Percentiles rank a stretch among this genome's conserved stretches.
Evolutionary conservation across 92 coral and sea anemone genomes (phyloP).

Genomic region (Phenganax subtilis): DNA sequence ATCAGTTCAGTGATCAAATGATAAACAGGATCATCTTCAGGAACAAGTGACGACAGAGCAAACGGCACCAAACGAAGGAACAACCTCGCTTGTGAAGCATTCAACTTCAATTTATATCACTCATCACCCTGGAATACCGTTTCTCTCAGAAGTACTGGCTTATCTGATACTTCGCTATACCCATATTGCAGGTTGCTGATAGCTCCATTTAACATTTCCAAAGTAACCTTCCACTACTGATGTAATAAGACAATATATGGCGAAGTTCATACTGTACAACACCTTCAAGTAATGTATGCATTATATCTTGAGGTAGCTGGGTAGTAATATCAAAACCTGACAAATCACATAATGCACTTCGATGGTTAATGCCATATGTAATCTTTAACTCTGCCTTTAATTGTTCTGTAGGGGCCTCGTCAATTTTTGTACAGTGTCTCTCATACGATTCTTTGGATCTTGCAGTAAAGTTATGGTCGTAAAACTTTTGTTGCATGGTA

Average conservation of each 20-base stretch:
- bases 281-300: conserved; percentile 62
- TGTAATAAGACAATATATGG: neutral
- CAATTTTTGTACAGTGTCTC: neutral
- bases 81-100: conserved; percentile 37
- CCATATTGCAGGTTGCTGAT: conserved; percentile 14
- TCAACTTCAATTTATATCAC: conserved; percentile 30
- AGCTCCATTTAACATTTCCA: neutral
- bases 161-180: conserved; percentile 39
- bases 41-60: conserved; percentile 48
- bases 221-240: neutral
- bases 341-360: neutral
- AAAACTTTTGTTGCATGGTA: neutral
- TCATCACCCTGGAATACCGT: conserved; percentile 30
- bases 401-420: neutral
- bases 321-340: neutral
- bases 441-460: neutral
- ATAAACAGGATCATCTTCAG: conserved; percentile 40
- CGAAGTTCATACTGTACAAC: conserved; percentile 4
- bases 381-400: neutral
- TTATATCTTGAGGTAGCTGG: conserved; percentile 44
- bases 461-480: neutral
- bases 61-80: conserved; percentile 51
- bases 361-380: neutral
- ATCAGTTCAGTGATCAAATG: conserved; percentile 3
- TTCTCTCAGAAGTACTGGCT: conserved; percentile 32